phyloP scores from a whole-genome alignment of 2,797 vertebrate genomes.

The Cetoscarus ocellatus region DNA sequence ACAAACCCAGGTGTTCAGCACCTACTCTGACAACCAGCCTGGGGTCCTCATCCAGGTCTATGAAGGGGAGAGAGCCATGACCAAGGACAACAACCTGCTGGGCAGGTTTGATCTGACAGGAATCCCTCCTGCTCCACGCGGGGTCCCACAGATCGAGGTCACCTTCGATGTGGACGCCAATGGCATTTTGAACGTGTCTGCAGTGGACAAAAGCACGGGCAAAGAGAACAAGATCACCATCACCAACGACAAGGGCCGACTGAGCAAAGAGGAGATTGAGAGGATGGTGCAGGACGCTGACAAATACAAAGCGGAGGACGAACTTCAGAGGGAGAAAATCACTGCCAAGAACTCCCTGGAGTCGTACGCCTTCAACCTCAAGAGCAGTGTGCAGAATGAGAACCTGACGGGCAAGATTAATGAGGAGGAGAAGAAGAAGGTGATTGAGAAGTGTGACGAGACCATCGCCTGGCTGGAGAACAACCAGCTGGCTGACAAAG shows the following conservation, averaged over 20 bases:
- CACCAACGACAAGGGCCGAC: conserved; percentile 69
- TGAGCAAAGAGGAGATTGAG: conserved; percentile 77
- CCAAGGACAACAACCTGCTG: conserved; percentile 69
- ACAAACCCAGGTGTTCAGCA: conserved; percentile 54
- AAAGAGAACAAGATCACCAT: conserved; percentile 73
- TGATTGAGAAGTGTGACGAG: conserved; percentile 65
- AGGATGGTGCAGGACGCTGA: conserved; percentile 69
- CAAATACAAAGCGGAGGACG: conserved; percentile 65
- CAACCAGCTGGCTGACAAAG: conserved; percentile 71
- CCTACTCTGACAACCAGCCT: conserved; percentile 58
- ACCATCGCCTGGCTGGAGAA: conserved; percentile 74
- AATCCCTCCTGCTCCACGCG: conserved; percentile 54
- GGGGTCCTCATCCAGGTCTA: conserved; percentile 62
- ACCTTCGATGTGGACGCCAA: conserved; percentile 61
- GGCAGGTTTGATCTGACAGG: conserved; percentile 61
- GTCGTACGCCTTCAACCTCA: conserved; percentile 63
- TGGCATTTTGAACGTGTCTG: conserved; percentile 65
- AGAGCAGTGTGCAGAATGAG: conserved; percentile 57
- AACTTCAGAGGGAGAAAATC: conserved; percentile 64
- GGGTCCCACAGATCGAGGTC: conserved; percentile 63
- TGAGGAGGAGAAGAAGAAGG: conserved; percentile 45
- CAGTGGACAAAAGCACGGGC: conserved; percentile 67
- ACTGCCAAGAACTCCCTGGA: conserved; percentile 74
- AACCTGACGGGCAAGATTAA: conserved; percentile 55
- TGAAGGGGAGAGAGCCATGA: conserved; percentile 56